Percentiles rank a stretch among this genome's conserved stretches.
These are phyloP conservation scores for Hassar affinis DNA, from an alignment of 2,113 vertebrate species.

Conservation along the genomic window DNA sequence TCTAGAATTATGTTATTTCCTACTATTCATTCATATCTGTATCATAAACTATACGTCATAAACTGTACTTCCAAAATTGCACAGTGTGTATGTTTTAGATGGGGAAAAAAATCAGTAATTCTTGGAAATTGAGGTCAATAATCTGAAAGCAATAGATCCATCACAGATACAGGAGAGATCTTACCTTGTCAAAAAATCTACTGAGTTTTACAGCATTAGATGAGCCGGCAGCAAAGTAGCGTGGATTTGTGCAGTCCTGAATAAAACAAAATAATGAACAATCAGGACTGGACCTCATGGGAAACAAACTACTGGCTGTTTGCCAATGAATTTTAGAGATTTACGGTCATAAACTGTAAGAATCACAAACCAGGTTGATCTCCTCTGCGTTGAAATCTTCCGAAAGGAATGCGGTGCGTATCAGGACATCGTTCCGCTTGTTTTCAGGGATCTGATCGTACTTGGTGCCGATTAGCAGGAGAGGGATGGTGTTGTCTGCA, in stretches of 20 bases:
- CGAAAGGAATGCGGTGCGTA: conserved; percentile 90
- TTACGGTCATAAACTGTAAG: not conserved
- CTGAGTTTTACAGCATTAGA: conserved; percentile 97
- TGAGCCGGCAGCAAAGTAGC: conserved; percentile 90
- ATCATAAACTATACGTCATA: no score
- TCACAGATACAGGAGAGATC: not conserved
- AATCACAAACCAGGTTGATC: conserved; percentile 87
- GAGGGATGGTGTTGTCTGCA: conserved; percentile 90
- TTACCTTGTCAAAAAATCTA: conserved; percentile 98
- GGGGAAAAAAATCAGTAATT: not conserved
- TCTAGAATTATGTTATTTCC: not conserved
- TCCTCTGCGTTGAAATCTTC: conserved; percentile 98
- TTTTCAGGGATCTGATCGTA: conserved; percentile 94
- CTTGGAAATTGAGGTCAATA: not conserved
- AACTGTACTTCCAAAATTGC: not conserved
- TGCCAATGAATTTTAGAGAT: no score
- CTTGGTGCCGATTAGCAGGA: conserved; percentile 95
- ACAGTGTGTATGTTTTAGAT: no score
- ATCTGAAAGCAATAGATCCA: not conserved
- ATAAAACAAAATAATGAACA: not conserved
- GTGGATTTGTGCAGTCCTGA: conserved; percentile 91
- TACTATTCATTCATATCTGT: not conserved
- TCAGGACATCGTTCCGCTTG: conserved; percentile 90
- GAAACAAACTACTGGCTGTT: not conserved
- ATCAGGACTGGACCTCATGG: not conserved